Evolutionary conservation across 1,140 invertebrate species (phyloP).

Genomic region (Pachyrhynchus sulphureomaculatus): DNA sequence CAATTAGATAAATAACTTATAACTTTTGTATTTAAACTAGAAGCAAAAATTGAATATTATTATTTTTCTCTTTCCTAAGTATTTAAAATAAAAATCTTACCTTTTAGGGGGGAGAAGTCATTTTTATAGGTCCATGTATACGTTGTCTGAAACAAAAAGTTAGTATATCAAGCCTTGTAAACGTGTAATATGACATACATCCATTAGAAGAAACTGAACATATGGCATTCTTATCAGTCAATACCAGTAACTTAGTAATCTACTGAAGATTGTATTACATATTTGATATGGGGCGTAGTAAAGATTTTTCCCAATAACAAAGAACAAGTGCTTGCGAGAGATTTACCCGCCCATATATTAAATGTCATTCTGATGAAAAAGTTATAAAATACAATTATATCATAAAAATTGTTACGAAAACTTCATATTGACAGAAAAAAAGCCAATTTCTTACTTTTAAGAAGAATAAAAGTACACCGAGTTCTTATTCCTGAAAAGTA

Average conservation of each 20-base stretch:
- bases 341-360: constrained; percentile 2
- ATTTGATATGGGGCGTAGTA: constrained; percentile 11
- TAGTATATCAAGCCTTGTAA: too few relatives aligned
- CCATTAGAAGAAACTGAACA: background rate
- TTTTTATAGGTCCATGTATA: constrained; percentile 46
- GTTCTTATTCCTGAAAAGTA: too few relatives aligned
- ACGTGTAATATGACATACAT: background rate
- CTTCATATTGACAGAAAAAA: too few relatives aligned
- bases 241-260: background rate
- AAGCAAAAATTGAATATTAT: too few relatives aligned
- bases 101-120: constrained; percentile 41
- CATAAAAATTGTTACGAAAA: too few relatives aligned
- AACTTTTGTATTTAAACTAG: too few relatives aligned
- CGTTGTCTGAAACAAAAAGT: constrained; percentile 42
- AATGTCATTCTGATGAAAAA: background rate
- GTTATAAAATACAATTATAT: too few relatives aligned
- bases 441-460: too few relatives aligned
- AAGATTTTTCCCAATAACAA: constrained; percentile 1
- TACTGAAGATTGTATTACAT: background rate
- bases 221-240: background rate
- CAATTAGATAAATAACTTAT: too few relatives aligned
- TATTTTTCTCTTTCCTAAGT: too few relatives aligned
- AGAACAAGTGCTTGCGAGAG: background rate
- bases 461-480: too few relatives aligned
- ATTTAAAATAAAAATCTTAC: constrained; percentile 27